phyloP scores from a whole-genome alignment of 2,888 invertebrate genomes.

The Tipula helvola region DNA sequence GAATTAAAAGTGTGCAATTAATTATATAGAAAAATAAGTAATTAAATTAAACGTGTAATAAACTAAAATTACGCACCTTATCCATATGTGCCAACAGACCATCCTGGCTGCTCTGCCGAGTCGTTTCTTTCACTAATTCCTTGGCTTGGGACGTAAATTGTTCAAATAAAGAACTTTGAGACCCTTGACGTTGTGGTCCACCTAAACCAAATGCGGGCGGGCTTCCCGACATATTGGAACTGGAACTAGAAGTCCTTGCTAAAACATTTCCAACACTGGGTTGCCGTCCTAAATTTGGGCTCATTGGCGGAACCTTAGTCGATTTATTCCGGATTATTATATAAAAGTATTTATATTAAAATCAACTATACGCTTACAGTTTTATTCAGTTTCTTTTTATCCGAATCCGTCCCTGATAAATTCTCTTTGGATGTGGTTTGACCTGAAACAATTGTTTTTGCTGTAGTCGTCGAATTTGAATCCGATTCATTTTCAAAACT shows the following conservation, averaged over 20 bases:
- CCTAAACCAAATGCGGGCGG: slow-evolving; percentile 23
- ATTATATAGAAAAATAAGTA: not conserved
- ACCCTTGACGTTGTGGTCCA: slow-evolving; percentile 52
- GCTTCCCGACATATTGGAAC: slow-evolving; percentile 41
- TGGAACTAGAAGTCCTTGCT: slow-evolving; percentile 50
- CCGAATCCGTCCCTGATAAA: slow-evolving; percentile 19
- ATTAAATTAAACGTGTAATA: not conserved
- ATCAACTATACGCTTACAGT: slow-evolving; percentile 23
- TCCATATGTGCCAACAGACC: slow-evolving; percentile 80
- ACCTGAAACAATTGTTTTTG: slow-evolving; percentile 55
- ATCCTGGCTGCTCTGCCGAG: slow-evolving; percentile 80
- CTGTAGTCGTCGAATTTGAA: slow-evolving; percentile 61
- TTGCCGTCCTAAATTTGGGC: slow-evolving; percentile 43
- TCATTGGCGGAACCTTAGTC: slow-evolving; percentile 40
- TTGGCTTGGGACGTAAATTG: slow-evolving; percentile 82
- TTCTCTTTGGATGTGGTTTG: slow-evolving; percentile 35
- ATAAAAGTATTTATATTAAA: not conserved
- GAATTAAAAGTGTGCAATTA: slow-evolving; percentile 9
- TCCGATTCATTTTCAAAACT: slow-evolving; percentile 64
- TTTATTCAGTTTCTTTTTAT: slow-evolving; percentile 22
- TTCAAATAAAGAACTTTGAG: slow-evolving; percentile 74
- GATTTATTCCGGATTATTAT: not conserved
- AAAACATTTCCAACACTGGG: slow-evolving; percentile 48
- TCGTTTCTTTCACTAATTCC: slow-evolving; percentile 76
- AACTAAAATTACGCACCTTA: slow-evolving; percentile 45